Evolutionary conservation across 2,888 invertebrate species (phyloP).

Genomic region (Ennomos quercinarius): DNA sequence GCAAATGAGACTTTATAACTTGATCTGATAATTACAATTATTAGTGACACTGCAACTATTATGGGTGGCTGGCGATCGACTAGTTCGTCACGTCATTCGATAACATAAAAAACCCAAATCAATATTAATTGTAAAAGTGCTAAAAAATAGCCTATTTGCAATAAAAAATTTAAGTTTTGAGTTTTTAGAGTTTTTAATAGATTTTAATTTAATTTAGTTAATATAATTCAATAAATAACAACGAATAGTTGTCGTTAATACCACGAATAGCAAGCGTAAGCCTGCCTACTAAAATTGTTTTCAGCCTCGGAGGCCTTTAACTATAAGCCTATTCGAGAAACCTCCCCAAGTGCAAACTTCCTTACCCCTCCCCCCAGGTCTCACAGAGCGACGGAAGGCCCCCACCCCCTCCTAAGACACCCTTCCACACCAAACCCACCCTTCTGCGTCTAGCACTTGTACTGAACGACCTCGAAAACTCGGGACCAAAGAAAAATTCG

Average conservation of each 20-base stretch:
- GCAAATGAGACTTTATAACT: no score
- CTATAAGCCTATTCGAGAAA: slow-evolving; percentile 57
- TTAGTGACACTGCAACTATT: no score
- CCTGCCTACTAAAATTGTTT: slow-evolving; percentile 30
- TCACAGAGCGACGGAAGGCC: slow-evolving; percentile 49
- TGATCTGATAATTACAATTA: no score
- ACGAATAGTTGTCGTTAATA: slow-evolving; percentile 13
- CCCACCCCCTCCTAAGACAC: slow-evolving; percentile 33
- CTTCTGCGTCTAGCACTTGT: slow-evolving; percentile 69
- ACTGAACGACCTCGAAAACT: slow-evolving; percentile 73
- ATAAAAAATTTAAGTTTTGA: no score
- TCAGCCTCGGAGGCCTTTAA: slow-evolving; percentile 43
- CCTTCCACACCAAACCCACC: slow-evolving; percentile 36
- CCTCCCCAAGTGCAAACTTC: slow-evolving; percentile 66
- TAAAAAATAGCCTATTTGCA: no score
- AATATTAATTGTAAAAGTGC: no score
- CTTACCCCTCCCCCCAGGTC: slow-evolving; percentile 41
- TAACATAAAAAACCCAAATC: background rate
- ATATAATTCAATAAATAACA: background rate
- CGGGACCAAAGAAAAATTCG: slow-evolving; percentile 48
- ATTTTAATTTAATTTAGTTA: background rate
- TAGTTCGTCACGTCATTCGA: no score
- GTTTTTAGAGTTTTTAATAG: no score
- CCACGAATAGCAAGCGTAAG: slow-evolving; percentile 17
- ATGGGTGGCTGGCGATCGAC: no score